These are phyloP conservation scores for Drosophila anomelani DNA, from an alignment of 2,888 invertebrate species.

Conservation along the genomic window DNA sequence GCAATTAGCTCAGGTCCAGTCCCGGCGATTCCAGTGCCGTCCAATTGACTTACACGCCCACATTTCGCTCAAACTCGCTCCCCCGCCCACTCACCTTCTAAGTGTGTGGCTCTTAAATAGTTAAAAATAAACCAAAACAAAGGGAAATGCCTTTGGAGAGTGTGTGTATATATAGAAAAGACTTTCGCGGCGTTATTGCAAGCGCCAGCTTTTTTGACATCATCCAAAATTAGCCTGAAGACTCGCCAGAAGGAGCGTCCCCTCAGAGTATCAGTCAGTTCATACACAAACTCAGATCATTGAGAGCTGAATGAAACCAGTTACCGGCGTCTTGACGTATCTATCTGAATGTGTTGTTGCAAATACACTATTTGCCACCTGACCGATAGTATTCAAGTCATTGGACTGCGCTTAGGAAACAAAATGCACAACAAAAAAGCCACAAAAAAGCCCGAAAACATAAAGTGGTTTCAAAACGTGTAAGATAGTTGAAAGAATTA, in stretches of 20 bases:
- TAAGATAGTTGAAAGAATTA: neutral
- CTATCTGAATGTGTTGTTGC: constrained; percentile 33
- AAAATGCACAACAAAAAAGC: constrained; percentile 37
- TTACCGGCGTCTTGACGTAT: constrained; percentile 43
- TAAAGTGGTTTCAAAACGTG: constrained; percentile 36
- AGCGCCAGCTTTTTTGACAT: constrained; percentile 40
- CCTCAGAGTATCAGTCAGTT: neutral
- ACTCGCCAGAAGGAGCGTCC: constrained; percentile 16
- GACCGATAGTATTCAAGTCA: constrained; percentile 48
- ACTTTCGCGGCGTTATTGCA: constrained; percentile 5
- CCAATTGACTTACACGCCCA: constrained; percentile 31
- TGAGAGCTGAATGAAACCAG: constrained; percentile 36
- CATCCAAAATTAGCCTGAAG: constrained; percentile 36
- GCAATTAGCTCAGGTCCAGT: constrained; percentile 31
- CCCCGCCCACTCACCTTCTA: constrained; percentile 9
- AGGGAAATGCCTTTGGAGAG: constrained; percentile 24
- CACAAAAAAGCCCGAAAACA: constrained; percentile 23
- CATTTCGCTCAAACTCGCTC: constrained; percentile 15
- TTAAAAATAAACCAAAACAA: constrained; percentile 48
- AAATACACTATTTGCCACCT: constrained; percentile 30
- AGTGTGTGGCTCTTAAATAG: constrained; percentile 34
- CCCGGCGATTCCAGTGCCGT: neutral
- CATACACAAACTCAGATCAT: constrained; percentile 4
- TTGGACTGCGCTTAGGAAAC: constrained; percentile 52
- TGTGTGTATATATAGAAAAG: constrained; percentile 7